A percentile compares a stretch with the other conserved stretches of the same genome.
These are phyloP conservation scores for Ophion ventricosus DNA, from an alignment of 2,888 invertebrate species.

Conservation along the genomic window DNA sequence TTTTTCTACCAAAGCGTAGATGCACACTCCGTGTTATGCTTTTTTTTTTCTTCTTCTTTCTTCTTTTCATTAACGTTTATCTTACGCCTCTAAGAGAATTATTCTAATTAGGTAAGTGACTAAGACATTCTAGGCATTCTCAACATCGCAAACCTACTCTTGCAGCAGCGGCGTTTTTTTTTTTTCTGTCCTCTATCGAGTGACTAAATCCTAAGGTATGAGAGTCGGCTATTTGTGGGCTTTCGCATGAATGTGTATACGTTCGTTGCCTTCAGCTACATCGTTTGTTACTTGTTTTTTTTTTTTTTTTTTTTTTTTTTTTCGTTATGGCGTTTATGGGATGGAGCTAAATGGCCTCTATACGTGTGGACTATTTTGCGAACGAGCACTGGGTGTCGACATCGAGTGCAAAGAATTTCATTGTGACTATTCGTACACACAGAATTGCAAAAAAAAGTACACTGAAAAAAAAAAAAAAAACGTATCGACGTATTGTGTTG, in stretches of 20 bases:
- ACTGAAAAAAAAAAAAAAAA: neutral
- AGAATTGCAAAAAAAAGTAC: neutral
- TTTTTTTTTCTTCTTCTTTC: slow-evolving; percentile 11
- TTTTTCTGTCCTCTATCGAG: slow-evolving; percentile 66
- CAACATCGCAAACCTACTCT: slow-evolving; percentile 75
- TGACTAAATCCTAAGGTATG: slow-evolving; percentile 68
- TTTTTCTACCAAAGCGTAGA: slow-evolving; percentile 35
- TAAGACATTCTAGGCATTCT: slow-evolving; percentile 80
- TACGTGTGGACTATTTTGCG: slow-evolving; percentile 2
- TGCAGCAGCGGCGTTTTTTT: slow-evolving; percentile 66
- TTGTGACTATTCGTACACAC: neutral
- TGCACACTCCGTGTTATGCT: slow-evolving; percentile 19
- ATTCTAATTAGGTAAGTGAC: slow-evolving; percentile 68
- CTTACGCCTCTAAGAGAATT: slow-evolving; percentile 26
- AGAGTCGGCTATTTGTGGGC: slow-evolving; percentile 40
- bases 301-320: slow-evolving; percentile 13
- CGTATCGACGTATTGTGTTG: too few relatives aligned
- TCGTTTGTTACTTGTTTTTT: slow-evolving; percentile 25
- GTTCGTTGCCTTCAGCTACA: neutral
- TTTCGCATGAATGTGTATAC: slow-evolving; percentile 13
- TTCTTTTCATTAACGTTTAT: slow-evolving; percentile 47
- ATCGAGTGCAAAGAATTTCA: slow-evolving; percentile 27
- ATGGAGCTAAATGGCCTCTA: neutral
- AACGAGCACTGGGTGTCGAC: slow-evolving; percentile 39
- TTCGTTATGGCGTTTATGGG: slow-evolving; percentile 30